A percentile compares a stretch with the other conserved stretches of the same genome.
Conservation (phyloP, 1,140 invertebrate genomes). For the Trichomalopsis sarcophagae region DNA sequence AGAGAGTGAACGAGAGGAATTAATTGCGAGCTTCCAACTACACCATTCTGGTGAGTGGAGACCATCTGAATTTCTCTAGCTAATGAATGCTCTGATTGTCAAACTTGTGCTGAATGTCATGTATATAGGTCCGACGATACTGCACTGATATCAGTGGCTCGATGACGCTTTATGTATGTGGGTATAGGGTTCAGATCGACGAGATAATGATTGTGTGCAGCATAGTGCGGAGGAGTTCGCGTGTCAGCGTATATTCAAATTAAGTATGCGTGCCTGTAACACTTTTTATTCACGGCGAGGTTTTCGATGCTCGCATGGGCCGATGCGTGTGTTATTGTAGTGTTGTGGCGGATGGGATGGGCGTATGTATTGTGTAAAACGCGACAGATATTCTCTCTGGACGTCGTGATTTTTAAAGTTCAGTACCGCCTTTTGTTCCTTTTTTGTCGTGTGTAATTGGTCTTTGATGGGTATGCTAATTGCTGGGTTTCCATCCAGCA, state of each 20-base stretch:
- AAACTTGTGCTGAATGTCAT: not conserved
- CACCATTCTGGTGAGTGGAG: conserved; percentile 20
- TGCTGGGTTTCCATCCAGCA: no score
- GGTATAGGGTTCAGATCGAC: not conserved
- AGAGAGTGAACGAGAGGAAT: not conserved
- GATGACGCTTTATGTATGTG: not conserved
- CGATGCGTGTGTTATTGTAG: not conserved
- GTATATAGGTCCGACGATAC: not conserved
- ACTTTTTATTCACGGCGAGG: not conserved
- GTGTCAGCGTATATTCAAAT: not conserved
- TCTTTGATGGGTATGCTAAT: not conserved
- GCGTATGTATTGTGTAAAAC: conserved; percentile 29
- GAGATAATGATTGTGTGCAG: not conserved
- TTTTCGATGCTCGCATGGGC: not conserved
- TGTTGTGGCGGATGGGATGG: conserved; percentile 30
- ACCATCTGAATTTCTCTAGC: not conserved
- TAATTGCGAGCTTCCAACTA: conserved; percentile 7
- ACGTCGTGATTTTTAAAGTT: not conserved
- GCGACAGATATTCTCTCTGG: not conserved
- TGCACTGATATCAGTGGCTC: not conserved
- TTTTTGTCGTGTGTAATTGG: not conserved
- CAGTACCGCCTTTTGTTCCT: not conserved
- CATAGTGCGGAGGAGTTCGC: not conserved
- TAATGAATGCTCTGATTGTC: not conserved
- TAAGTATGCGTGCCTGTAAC: not conserved